A percentile compares a stretch with the other conserved stretches of the same genome.
phyloP scores from a whole-genome alignment of 1,140 invertebrate species.

The Drosophila murphyi region DNA sequence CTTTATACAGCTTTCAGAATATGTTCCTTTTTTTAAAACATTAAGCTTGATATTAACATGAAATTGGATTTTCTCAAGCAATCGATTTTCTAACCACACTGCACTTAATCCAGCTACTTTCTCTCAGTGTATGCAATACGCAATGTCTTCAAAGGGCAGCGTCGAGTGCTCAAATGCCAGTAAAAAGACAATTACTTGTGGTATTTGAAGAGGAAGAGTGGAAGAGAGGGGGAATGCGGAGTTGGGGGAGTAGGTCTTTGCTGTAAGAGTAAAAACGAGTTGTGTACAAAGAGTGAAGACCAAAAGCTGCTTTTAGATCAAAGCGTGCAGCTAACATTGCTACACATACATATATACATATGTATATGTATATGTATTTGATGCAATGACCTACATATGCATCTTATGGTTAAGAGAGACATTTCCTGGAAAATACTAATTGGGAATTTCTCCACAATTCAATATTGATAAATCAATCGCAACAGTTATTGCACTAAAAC shows the following conservation, averaged over 20 bases:
- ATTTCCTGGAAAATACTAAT: not conserved
- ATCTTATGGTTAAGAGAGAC: not conserved
- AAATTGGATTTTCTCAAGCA: too few species aligned
- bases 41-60: too few species aligned
- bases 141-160: not conserved
- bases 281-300: not conserved
- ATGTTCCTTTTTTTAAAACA: too few species aligned
- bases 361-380: not conserved
- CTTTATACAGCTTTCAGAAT: too few species aligned
- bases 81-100: too few species aligned
- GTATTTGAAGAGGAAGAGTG: not conserved
- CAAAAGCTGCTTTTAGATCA: not conserved
- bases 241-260: too few species aligned
- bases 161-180: constrained; percentile 2
- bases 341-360: not conserved
- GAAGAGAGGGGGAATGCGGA: not conserved
- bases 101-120: not conserved
- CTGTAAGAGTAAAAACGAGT: not conserved
- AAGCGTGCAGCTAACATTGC: not conserved
- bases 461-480: not conserved
- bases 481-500: not conserved
- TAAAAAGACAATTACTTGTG: constrained; percentile 9
- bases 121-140: not conserved
- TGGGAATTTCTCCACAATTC: not conserved
- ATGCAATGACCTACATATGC: not conserved